phyloP scores from a whole-genome alignment of 2,113 vertebrate species.

The Chroicocephalus ridibundus region DNA sequence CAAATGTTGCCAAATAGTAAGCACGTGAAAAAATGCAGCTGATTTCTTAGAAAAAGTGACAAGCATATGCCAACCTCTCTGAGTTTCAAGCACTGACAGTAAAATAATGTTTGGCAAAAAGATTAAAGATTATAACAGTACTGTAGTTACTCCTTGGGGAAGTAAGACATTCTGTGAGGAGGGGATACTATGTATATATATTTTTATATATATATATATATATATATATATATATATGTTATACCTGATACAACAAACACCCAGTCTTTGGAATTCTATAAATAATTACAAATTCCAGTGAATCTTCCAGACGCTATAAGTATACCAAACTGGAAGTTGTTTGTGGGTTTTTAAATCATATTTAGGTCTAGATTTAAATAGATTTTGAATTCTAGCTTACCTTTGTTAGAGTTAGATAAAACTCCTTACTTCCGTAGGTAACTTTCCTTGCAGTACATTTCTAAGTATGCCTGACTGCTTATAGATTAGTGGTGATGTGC shows the following conservation, averaged over 20 bases:
- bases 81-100: not conserved
- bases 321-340: not conserved
- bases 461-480: not conserved
- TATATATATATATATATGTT: not conserved
- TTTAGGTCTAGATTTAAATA: not conserved
- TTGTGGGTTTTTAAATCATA: not conserved
- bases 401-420: not conserved
- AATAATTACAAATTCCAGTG: not conserved
- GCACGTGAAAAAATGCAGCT: not conserved
- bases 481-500: not conserved
- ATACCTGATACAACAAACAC: not conserved
- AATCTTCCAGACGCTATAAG: not conserved
- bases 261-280: not conserved
- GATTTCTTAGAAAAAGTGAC: not conserved
- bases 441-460: not conserved
- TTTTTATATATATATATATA: not conserved
- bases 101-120: not conserved
- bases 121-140: not conserved
- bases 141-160: not conserved
- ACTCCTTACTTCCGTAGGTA: not conserved
- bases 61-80: not conserved
- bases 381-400: not conserved
- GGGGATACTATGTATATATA: not conserved
- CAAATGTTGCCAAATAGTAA: not conserved
- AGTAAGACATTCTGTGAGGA: not conserved